phyloP scores from a whole-genome alignment of 2,113 vertebrate species.

The Anseranas semipalmata region DNA sequence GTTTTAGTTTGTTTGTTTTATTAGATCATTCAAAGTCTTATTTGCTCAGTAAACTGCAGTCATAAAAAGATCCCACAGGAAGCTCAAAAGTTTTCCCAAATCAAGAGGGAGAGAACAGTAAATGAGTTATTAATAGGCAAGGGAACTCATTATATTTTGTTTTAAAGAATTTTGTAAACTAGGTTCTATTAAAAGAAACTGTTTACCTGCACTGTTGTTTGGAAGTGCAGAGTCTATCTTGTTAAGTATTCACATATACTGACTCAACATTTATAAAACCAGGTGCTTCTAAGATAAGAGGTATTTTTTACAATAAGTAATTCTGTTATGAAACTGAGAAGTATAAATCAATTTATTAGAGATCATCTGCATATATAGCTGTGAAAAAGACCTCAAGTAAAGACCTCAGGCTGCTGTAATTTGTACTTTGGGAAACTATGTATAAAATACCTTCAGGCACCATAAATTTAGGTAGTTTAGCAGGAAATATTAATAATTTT shows the following conservation, averaged over 20 bases:
- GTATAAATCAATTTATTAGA: constrained; percentile 37
- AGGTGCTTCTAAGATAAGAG: background rate
- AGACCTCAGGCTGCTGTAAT: background rate
- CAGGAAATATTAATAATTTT: background rate
- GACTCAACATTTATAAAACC: background rate
- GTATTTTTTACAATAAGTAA: constrained; percentile 7
- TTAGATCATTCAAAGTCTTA: background rate
- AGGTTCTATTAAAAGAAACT: background rate
- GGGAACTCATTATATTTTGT: background rate
- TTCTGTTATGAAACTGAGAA: constrained; percentile 4
- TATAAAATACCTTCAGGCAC: background rate
- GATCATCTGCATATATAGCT: background rate
- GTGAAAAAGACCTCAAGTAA: background rate
- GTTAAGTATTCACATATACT: background rate
- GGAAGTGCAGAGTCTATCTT: background rate
- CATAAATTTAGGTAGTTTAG: constrained; percentile 6
- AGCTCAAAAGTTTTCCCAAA: background rate
- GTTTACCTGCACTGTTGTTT: background rate
- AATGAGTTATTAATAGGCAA: background rate
- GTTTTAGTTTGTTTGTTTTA: background rate
- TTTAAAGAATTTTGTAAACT: background rate
- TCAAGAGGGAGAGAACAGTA: background rate
- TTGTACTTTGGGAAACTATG: background rate
- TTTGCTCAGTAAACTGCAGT: background rate
- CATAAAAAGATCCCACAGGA: background rate